Base-by-base conservation (phyloP, 2,888 invertebrate genomes). In the Lordiphosa fenestrarum region DNA sequence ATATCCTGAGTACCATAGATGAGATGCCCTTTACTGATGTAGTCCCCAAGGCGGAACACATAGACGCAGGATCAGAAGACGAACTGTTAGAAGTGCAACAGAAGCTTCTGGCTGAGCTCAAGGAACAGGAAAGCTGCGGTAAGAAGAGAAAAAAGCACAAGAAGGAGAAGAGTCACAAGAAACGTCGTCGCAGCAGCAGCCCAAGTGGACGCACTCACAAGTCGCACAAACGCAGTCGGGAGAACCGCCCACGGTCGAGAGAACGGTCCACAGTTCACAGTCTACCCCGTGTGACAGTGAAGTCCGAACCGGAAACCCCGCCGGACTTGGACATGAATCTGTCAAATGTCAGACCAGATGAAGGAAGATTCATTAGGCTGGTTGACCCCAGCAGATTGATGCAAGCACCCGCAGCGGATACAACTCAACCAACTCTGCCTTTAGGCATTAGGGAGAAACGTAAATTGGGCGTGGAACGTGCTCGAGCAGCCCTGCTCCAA, bases 361-460 rank as follows among this genome's bases (percentile, higher is more conserved):
- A 62, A n/a, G 37, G 13, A 10, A 15, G 13, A 2, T 13, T 56
- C 7, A 57, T 46, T 10, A 13, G 44, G 4, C 6, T 47, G 2
- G 46, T 65, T 4, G 36, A 47, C 3, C 2, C 35, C 9, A 46
- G 36, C 6, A 23, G 30, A 6, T 44, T 61, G 4, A 15, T 33
- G 6, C 15, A 33, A 5, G 15, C 15, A 15, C 9, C 39, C 5
- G 6, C 6, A 12, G 9, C 10, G 3, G 23, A 33, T 1, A 6
- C 15, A 9, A 7, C 25, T 13, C 19, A 10, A 1, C 30, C n/a
- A 6, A n/a, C 12, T 1, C 10, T 9, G 1, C 44, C 40, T 10
- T 12, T 55, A 0, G 49, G 33, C 6, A 36, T 48, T 3, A 21
- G 10, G 3, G 76, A 76, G 4, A 82, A 69, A n/a, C 67, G 69